Evolutionary conservation across 2,888 invertebrate species (phyloP).

Genomic region (Timandra comae): DNA sequence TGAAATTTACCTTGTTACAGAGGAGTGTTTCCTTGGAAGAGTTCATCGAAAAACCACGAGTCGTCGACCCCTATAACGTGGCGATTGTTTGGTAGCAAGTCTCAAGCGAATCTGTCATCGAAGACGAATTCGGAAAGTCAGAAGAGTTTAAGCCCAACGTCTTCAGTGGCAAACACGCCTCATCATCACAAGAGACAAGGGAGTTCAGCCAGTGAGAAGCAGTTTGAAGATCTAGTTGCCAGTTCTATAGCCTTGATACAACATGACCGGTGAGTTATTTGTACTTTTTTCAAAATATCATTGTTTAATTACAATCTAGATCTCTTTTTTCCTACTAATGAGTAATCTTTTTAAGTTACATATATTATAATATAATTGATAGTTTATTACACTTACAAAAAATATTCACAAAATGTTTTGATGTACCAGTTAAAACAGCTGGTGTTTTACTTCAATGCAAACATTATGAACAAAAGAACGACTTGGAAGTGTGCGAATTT

Average conservation of each 20-base stretch:
- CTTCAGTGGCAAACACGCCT: slow-evolving; percentile 60
- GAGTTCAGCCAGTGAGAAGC: slow-evolving; percentile 71
- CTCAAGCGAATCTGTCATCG: slow-evolving; percentile 48
- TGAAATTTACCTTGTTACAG: slow-evolving; percentile 51
- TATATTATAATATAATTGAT: no score
- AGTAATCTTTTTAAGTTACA: no score
- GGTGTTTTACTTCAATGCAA: no score
- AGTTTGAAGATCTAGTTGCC: slow-evolving; percentile 78
- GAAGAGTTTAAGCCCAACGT: slow-evolving; percentile 50
- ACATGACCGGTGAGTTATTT: slow-evolving; percentile 74
- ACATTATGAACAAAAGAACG: no score
- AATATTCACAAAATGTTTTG: no score
- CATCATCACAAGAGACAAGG: slow-evolving; percentile 64
- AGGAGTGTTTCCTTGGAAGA: slow-evolving; percentile 75
- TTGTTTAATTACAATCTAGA: background rate
- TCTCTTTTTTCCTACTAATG: no score
- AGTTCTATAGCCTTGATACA: slow-evolving; percentile 85
- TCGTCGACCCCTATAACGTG: slow-evolving; percentile 42
- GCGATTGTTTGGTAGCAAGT: slow-evolving; percentile 63
- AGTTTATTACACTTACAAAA: no score
- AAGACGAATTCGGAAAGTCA: slow-evolving; percentile 49
- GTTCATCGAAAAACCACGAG: slow-evolving; percentile 51
- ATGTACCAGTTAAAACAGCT: no score
- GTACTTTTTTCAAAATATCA: background rate
- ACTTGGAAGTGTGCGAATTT: no score